A percentile compares a stretch with the other conserved stretches of the same genome.
phyloP scores from a whole-genome alignment of 30 jellyfish, hydroid and myxozoan genomes.

The Hydra vulgaris region DNA sequence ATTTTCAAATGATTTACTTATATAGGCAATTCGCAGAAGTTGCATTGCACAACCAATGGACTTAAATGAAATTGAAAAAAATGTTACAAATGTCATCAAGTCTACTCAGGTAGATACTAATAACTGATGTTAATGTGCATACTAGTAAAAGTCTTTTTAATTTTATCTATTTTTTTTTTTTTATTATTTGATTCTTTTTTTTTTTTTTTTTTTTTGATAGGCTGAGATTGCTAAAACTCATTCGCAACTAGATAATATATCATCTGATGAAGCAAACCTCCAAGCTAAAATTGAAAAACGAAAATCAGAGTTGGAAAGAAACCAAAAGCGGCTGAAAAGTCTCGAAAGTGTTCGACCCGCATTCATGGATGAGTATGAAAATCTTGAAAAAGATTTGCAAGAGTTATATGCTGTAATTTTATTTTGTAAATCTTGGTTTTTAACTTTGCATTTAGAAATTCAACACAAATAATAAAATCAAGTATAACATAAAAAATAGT shows the following conservation, averaged over 20 bases:
- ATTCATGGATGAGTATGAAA: conserved; percentile 92
- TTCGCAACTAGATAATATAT: conserved; percentile 67
- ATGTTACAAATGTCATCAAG: conserved; percentile 49
- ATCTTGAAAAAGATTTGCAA: conserved; percentile 68
- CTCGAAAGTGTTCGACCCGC: conserved; percentile 98
- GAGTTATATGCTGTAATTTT: conserved; percentile 59
- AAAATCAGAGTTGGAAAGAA: conserved; percentile 79
- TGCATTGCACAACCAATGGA: conserved; percentile 93
- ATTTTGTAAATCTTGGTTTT: no score
- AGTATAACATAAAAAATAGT: no score
- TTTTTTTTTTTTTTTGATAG: conserved; percentile 14
- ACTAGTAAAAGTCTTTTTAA: not conserved
- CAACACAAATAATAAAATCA: no score
- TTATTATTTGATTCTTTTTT: no score
- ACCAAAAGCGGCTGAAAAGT: conserved; percentile 76
- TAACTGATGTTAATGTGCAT: not conserved
- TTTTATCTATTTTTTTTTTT: no score
- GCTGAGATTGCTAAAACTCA: conserved; percentile 49
- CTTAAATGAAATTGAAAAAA: conserved; percentile 76
- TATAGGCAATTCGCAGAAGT: conserved; percentile 59
- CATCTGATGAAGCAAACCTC: conserved; percentile 94
- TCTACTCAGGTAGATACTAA: conserved; percentile 35
- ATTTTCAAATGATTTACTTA: no score
- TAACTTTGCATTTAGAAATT: not conserved
- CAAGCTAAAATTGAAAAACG: conserved; percentile 90